A percentile compares a stretch with the other conserved stretches of the same genome.
These are phyloP conservation scores for Uloborus plumipes DNA, from an alignment of 2,888 invertebrate species.

Conservation along the genomic window DNA sequence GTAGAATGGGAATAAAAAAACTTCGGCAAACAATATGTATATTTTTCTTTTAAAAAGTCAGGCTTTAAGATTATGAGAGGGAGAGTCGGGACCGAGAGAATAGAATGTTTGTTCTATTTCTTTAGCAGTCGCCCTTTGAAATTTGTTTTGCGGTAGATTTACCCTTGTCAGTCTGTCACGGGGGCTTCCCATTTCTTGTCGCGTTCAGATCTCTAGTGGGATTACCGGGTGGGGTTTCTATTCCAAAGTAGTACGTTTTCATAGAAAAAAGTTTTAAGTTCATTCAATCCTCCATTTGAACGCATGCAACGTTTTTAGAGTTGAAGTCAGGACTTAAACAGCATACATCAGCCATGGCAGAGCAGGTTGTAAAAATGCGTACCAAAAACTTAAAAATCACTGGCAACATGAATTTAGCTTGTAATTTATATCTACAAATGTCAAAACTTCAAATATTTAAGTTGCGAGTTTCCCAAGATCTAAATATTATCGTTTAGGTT, in stretches of 20 bases:
- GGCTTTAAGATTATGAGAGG: neutral
- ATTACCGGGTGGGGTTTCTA: neutral
- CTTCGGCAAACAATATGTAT: slow-evolving; percentile 1
- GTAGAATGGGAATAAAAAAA: neutral
- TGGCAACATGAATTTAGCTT: too few species aligned
- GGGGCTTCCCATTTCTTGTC: neutral
- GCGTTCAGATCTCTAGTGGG: neutral
- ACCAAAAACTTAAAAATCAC: too few species aligned
- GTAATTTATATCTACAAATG: too few species aligned
- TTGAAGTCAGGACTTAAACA: too few species aligned
- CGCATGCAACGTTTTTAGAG: too few species aligned
- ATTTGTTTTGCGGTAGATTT: slow-evolving; percentile 5
- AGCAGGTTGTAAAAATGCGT: too few species aligned
- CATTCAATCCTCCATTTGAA: too few species aligned
- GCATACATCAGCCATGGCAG: too few species aligned
- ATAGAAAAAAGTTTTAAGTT: too few species aligned
- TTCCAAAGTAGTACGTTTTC: neutral
- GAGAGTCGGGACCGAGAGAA: neutral
- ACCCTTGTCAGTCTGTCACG: slow-evolving; percentile 1
- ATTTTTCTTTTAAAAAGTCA: slow-evolving; percentile 4
- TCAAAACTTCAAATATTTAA: too few species aligned
- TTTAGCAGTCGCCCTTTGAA: slow-evolving; percentile 1
- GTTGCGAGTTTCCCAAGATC: too few species aligned
- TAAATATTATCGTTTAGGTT: too few species aligned
- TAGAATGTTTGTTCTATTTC: neutral